phyloP scores from a whole-genome alignment of 2,888 invertebrate genomes.

The Argyresthia albistria region DNA sequence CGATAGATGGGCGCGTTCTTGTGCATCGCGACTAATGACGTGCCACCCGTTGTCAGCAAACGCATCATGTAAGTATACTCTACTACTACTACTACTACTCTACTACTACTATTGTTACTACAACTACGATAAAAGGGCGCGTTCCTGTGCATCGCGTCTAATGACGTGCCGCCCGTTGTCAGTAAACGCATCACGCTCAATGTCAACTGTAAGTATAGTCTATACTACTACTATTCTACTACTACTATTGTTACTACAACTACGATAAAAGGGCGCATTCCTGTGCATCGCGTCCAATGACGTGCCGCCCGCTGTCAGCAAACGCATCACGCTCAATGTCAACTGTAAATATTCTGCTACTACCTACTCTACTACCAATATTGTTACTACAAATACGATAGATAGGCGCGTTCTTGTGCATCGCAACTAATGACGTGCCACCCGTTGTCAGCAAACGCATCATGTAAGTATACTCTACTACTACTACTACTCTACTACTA shows the following conservation, averaged over 20 bases:
- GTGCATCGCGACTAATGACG: no score
- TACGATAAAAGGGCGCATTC: conserved; percentile 75
- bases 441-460: no score
- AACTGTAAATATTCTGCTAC: conserved; percentile 91
- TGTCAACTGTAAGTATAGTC: conserved; percentile 86
- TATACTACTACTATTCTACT: no score
- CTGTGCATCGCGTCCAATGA: conserved; percentile 94
- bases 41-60: no score
- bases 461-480: background rate
- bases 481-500: background rate
- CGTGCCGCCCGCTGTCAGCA: conserved; percentile 92
- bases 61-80: conserved; percentile 54
- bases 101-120: no score
- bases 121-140: no score
- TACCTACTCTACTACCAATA: no score
- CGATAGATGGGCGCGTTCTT: no score
- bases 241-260: background rate
- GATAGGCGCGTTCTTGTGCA: no score
- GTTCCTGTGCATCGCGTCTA: conserved; percentile 92
- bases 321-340: conserved; percentile 88
- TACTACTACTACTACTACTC: no score
- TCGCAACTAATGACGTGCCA: no score
- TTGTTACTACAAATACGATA: background rate
- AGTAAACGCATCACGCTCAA: conserved; percentile 90
- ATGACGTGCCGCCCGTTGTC: conserved; percentile 92